Percentiles rank a stretch among this genome's conserved stretches.
phyloP scores from a whole-genome alignment of 2,113 vertebrate species.

The Bubo blakistoni region DNA sequence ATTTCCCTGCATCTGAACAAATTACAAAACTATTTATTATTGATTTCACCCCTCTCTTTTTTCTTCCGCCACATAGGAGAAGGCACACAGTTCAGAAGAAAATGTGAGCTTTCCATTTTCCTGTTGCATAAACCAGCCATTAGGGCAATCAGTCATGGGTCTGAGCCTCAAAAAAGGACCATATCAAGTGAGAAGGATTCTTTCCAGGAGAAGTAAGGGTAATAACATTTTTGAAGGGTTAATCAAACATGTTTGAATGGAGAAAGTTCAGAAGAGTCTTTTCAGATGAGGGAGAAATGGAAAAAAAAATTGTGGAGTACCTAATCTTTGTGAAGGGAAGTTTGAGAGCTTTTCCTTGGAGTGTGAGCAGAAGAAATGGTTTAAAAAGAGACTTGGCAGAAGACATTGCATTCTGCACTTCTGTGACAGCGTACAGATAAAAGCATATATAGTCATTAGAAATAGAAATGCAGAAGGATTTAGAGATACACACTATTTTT shows the following conservation, averaged over 20 bases:
- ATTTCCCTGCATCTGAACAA: background rate
- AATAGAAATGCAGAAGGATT: background rate
- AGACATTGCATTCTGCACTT: background rate
- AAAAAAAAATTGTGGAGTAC: background rate
- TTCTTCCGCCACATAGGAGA: background rate
- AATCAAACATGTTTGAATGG: background rate
- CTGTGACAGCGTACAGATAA: background rate
- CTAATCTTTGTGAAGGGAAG: background rate
- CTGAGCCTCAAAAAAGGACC: background rate
- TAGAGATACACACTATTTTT: background rate
- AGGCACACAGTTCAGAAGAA: background rate
- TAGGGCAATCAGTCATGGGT: background rate
- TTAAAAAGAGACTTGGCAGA: background rate
- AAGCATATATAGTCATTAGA: background rate
- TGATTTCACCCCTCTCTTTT: background rate
- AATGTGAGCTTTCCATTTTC: background rate
- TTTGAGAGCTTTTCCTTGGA: background rate
- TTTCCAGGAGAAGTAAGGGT: background rate
- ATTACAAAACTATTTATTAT: background rate
- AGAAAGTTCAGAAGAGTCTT: background rate
- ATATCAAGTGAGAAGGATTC: background rate
- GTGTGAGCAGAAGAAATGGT: background rate
- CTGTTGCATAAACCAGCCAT: background rate
- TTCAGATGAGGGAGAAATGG: background rate
- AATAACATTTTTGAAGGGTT: background rate